Conservation (phyloP, 1,140 invertebrate genomes). For the Popillia japonica region DNA sequence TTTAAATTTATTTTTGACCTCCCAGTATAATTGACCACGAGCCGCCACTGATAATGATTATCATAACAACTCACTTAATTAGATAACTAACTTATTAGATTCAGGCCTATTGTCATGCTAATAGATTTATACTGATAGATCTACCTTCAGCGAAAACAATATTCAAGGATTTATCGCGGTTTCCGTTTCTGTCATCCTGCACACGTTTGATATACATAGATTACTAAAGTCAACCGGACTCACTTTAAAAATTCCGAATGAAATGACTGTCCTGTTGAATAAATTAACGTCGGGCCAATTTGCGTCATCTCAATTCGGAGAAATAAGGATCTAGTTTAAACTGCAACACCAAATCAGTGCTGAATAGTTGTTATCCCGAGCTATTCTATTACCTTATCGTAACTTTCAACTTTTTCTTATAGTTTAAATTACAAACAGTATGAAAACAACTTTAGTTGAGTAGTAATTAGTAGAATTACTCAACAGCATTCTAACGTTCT, state of each 20-base stretch:
- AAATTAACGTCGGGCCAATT: background rate
- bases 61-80: background rate
- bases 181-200: background rate
- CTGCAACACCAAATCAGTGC: background rate
- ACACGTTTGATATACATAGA: background rate
- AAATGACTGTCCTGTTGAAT: background rate
- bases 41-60: no score
- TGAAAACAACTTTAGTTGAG: no score
- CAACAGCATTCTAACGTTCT: no score
- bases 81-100: background rate
- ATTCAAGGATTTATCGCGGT: background rate
- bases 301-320: background rate
- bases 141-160: background rate
- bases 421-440: no score
- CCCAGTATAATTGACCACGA: no score
- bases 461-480: no score
- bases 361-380: background rate
- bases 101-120: background rate
- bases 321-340: background rate
- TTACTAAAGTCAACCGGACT: background rate
- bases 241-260: constrained; percentile 5
- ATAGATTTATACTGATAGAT: background rate
- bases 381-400: background rate
- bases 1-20: no score
- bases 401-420: background rate